phyloP scores from a whole-genome alignment of 2,797 vertebrate species.

The Sparus aurata region DNA sequence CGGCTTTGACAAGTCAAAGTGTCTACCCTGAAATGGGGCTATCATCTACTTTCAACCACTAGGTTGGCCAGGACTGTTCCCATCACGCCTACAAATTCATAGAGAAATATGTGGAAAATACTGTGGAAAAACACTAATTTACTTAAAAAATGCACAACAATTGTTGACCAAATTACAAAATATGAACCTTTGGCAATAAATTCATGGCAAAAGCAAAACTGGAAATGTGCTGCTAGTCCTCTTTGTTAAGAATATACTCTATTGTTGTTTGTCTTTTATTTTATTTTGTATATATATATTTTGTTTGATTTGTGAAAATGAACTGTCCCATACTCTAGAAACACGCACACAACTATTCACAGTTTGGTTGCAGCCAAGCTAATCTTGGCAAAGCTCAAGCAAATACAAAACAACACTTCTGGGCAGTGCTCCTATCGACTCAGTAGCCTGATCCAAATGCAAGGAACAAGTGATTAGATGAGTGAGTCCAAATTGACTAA shows the following conservation, averaged over 20 bases:
- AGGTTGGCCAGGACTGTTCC: neutral
- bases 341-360: slow-evolving; percentile 20
- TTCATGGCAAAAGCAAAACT: slow-evolving; percentile 12
- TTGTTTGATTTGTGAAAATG: slow-evolving; percentile 53
- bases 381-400: slow-evolving; percentile 66
- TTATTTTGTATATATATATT: slow-evolving; percentile 25
- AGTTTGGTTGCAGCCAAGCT: slow-evolving; percentile 63
- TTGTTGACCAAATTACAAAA: slow-evolving; percentile 48
- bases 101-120: neutral
- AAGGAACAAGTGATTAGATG: slow-evolving; percentile 72
- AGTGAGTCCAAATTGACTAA: slow-evolving; percentile 68
- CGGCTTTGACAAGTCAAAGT: no score
- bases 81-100: neutral
- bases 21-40: no score
- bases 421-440: slow-evolving; percentile 67
- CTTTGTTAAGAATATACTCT: slow-evolving; percentile 1
- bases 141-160: slow-evolving; percentile 24
- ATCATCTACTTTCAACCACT: neutral
- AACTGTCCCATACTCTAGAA: slow-evolving; percentile 43
- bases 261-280: neutral
- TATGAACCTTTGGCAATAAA: neutral
- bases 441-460: slow-evolving; percentile 64
- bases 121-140: neutral
- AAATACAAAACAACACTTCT: slow-evolving; percentile 71
- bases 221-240: neutral